Conservation (phyloP, 1,140 invertebrate genomes). For the Drosophila rufa region DNA sequence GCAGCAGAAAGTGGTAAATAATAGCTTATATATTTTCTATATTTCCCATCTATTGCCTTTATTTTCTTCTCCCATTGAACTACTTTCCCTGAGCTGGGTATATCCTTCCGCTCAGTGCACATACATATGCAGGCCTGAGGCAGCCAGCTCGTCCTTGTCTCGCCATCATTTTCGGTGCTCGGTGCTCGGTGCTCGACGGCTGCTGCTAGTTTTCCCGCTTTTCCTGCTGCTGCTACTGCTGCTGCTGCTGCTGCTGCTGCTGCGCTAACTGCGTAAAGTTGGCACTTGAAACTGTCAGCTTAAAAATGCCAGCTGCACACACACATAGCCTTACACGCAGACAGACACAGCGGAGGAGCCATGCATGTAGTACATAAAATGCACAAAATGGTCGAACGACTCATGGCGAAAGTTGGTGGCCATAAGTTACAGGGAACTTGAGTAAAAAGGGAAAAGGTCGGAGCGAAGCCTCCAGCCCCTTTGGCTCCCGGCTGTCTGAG, state of each 20-base stretch:
- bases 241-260: conserved; percentile 49
- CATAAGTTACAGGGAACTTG: conserved; percentile 68
- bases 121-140: conserved; percentile 33
- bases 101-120: conserved; percentile 27
- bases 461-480: background rate
- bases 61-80: background rate
- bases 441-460: conserved; percentile 10
- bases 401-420: conserved; percentile 74
- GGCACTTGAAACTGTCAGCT: conserved; percentile 83
- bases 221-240: conserved; percentile 32
- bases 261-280: conserved; percentile 82
- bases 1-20: too few species aligned
- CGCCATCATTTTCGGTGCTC: conserved; percentile 78
- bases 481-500: conserved; percentile 51
- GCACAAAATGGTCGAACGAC: conserved; percentile 76
- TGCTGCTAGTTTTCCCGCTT: conserved; percentile 33
- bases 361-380: conserved; percentile 76
- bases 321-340: conserved; percentile 9
- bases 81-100: background rate
- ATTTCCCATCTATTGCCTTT: too few species aligned
- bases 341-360: conserved; percentile 27
- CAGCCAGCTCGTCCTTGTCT: conserved; percentile 55
- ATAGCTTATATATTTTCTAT: background rate
- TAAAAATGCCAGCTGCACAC: conserved; percentile 81
- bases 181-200: conserved; percentile 40